phyloP scores from a whole-genome alignment of 2,888 invertebrate species.

The Thecocarcelia acutangulata region DNA sequence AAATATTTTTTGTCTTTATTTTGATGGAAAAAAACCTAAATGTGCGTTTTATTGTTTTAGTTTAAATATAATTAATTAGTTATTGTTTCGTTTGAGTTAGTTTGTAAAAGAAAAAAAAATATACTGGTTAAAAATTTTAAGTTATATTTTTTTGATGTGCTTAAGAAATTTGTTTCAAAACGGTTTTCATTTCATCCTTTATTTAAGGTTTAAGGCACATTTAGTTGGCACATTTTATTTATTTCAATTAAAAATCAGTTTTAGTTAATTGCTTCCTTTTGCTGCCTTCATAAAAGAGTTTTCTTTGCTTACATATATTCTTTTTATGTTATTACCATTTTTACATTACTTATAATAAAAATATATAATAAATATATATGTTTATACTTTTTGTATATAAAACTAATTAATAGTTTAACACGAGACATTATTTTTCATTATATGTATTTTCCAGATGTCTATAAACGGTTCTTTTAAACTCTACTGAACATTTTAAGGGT shows the following conservation, averaged over 20 bases:
- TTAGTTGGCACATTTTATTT: constrained; percentile 62
- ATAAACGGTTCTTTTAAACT: constrained; percentile 50
- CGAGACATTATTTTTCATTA: constrained; percentile 51
- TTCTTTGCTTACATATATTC: constrained; percentile 10
- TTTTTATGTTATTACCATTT: constrained; percentile 1
- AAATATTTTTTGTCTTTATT: background rate
- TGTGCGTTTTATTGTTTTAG: constrained; percentile 55
- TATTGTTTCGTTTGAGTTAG: constrained; percentile 28
- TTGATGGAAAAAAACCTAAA: constrained; percentile 24
- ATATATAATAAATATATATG: constrained; percentile 44
- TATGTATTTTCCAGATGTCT: constrained; percentile 33
- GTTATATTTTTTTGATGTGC: constrained; percentile 37
- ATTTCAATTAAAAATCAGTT: background rate
- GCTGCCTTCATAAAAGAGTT: constrained; percentile 21
- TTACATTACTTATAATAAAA: constrained; percentile 44
- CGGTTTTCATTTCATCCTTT: constrained; percentile 4
- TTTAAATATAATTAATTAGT: background rate
- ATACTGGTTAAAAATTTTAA: constrained; percentile 1
- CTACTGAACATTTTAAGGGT: constrained; percentile 35
- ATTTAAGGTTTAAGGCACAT: constrained; percentile 59
- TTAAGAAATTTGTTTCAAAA: constrained; percentile 2
- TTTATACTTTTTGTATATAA: constrained; percentile 29
- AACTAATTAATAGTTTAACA: constrained; percentile 52
- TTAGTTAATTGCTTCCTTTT: background rate
- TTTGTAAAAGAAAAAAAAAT: constrained; percentile 18